These are phyloP conservation scores for Lates calcarifer DNA, from an alignment of 2,113 vertebrate genomes.

Conservation along the genomic window DNA sequence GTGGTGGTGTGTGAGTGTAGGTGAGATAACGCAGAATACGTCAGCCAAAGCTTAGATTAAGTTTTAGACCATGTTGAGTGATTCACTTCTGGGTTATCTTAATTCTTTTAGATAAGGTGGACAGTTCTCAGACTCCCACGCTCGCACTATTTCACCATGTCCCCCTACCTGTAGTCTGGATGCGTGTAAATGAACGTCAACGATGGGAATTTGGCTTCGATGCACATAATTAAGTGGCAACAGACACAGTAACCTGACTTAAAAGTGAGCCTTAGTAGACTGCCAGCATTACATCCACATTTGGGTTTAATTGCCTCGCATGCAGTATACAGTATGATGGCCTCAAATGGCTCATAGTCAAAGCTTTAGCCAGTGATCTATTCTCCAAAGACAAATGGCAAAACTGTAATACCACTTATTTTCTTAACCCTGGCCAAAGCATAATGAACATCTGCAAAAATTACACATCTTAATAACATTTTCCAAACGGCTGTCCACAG, in stretches of 20 bases:
- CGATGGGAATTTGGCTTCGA: neutral
- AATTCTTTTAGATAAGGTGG: constrained; percentile 71
- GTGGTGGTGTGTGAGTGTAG: constrained; percentile 47
- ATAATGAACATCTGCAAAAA: constrained; percentile 78
- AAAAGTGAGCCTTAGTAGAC: constrained; percentile 8
- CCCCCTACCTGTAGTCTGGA: constrained; percentile 28
- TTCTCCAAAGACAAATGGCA: constrained; percentile 68
- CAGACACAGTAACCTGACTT: constrained; percentile 10
- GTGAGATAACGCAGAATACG: constrained; percentile 74
- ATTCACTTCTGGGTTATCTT: constrained; percentile 77
- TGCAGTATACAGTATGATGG: constrained; percentile 10
- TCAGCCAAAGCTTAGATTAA: constrained; percentile 67
- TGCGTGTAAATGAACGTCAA: neutral
- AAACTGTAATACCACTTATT: constrained; percentile 65
- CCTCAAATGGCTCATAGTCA: constrained; percentile 48
- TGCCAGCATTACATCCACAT: constrained; percentile 28
- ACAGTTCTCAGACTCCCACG: constrained; percentile 72
- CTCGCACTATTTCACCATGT: constrained; percentile 40
- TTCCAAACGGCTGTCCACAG: constrained; percentile 56
- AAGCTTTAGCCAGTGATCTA: constrained; percentile 43
- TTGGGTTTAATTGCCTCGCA: constrained; percentile 52
- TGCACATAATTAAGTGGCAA: constrained; percentile 34
- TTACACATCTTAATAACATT: constrained; percentile 69
- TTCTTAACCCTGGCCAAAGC: constrained; percentile 67
- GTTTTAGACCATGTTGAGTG: constrained; percentile 64